Evolutionary conservation across 2,888 invertebrate genomes (phyloP).

Genomic region (Pteria penguin): DNA sequence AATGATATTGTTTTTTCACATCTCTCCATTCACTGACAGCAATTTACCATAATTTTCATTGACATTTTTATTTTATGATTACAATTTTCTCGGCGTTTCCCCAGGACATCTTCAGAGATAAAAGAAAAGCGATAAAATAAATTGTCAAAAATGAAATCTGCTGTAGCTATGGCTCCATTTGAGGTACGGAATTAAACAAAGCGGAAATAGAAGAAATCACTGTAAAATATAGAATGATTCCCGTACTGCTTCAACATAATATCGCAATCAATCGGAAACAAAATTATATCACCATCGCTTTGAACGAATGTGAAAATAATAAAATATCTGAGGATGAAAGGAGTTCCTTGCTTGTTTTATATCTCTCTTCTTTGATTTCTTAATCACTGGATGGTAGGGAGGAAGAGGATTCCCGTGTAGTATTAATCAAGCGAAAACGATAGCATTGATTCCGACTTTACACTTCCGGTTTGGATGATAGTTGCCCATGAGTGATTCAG

Average conservation of each 20-base stretch:
- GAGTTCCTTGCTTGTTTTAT: neutral
- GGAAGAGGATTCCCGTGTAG: too few species aligned
- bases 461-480: too few species aligned
- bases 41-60: neutral
- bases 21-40: neutral
- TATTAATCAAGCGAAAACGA: too few species aligned
- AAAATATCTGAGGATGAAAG: neutral
- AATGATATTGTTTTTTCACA: neutral
- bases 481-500: too few species aligned
- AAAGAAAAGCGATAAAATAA: neutral
- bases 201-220: neutral
- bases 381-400: too few species aligned
- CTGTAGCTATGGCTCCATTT: neutral
- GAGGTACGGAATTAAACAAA: neutral
- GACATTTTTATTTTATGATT: neutral
- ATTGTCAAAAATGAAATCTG: neutral
- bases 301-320: neutral
- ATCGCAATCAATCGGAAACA: neutral
- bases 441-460: too few species aligned
- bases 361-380: neutral
- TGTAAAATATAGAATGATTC: neutral
- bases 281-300: neutral
- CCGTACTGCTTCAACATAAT: neutral
- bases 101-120: neutral
- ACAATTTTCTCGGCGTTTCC: neutral